Evolutionary conservation across 35 echinoderm and acorn worm genomes (phyloP).

Genomic region (Ophioderma brevispina): DNA sequence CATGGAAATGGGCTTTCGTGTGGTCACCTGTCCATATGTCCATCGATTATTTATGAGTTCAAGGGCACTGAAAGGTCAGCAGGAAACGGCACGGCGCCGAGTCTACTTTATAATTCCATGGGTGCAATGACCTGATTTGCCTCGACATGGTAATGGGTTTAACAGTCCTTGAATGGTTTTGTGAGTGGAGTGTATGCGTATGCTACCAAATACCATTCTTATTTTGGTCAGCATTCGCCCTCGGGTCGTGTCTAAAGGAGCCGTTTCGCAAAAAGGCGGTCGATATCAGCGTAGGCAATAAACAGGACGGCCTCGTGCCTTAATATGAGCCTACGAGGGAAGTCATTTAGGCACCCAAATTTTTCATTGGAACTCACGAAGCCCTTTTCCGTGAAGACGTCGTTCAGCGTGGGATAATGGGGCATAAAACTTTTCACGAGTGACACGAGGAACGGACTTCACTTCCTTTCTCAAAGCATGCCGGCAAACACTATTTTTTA

Average conservation of each 20-base stretch:
- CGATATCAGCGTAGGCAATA: neutral
- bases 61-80: neutral
- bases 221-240: neutral
- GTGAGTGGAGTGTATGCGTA: neutral
- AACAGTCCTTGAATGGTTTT: neutral
- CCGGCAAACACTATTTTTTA: neutral
- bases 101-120: neutral
- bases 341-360: neutral
- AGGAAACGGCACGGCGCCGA: neutral
- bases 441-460: neutral
- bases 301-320: neutral
- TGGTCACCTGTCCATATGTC: neutral
- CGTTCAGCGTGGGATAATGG: neutral
- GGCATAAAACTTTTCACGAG: neutral
- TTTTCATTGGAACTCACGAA: neutral
- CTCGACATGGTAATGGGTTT: neutral
- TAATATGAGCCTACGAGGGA: neutral
- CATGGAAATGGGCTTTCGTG: neutral
- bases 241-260: neutral
- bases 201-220: neutral
- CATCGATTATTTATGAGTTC: neutral
- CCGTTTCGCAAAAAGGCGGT: neutral
- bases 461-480: neutral
- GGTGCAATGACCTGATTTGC: neutral
- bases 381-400: neutral